phyloP scores from a whole-genome alignment of 2,797 vertebrate genomes.

The Macrochelys suwanniensis region DNA sequence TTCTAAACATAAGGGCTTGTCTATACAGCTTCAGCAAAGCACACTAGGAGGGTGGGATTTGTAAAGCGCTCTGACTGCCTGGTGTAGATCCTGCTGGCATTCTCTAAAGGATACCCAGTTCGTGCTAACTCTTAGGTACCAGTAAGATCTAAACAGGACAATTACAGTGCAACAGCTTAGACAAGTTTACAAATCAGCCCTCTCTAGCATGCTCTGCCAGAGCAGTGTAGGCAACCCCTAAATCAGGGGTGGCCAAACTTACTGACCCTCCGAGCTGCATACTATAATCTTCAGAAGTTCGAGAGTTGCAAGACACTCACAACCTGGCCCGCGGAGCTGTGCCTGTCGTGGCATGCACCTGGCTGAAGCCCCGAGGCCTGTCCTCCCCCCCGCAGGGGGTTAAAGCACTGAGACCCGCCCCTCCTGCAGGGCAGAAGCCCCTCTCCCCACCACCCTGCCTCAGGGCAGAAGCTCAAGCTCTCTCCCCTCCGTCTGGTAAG shows the following conservation, averaged over 20 bases:
- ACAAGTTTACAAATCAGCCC: background rate
- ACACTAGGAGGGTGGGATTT: background rate
- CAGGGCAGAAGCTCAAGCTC: background rate
- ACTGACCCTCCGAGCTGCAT: background rate
- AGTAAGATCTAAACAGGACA: too few relatives aligned
- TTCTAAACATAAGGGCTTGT: background rate
- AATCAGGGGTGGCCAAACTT: background rate
- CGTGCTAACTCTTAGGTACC: background rate
- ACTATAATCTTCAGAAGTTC: background rate
- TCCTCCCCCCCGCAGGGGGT: too few relatives aligned
- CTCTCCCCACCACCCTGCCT: background rate
- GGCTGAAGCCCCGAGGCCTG: background rate
- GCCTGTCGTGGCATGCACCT: background rate
- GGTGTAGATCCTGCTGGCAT: background rate
- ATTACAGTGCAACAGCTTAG: background rate
- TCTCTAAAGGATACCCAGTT: background rate
- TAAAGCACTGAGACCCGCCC: too few relatives aligned
- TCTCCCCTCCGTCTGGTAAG: background rate
- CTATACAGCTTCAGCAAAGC: background rate
- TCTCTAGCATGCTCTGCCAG: background rate
- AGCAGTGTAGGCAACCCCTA: background rate
- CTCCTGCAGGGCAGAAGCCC: too few relatives aligned
- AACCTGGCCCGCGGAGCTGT: background rate
- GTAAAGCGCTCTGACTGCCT: background rate
- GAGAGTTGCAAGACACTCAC: background rate